A percentile compares a stretch with the other conserved stretches of the same genome.
Conservation (phyloP, 2,113 vertebrate species). For the Indri indri region DNA sequence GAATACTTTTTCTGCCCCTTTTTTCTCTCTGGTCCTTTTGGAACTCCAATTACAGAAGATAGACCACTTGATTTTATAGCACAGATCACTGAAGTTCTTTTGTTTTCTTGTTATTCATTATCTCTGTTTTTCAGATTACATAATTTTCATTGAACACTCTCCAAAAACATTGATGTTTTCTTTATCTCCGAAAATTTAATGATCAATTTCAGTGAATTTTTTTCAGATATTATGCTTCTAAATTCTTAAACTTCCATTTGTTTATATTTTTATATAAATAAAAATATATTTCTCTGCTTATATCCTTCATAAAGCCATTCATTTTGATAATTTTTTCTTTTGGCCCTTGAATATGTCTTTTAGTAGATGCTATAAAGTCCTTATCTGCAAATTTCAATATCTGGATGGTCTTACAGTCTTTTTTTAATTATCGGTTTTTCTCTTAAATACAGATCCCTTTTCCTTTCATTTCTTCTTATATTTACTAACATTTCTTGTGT, state of each 20-base stretch:
- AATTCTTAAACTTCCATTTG: background rate
- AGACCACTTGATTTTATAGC: background rate
- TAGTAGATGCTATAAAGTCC: background rate
- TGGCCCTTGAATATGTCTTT: background rate
- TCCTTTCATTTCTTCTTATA: background rate
- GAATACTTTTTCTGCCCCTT: background rate
- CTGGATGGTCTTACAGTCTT: background rate
- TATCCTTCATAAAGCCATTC: background rate
- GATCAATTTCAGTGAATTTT: background rate
- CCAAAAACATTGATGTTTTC: background rate
- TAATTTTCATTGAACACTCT: background rate
- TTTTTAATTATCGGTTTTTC: background rate
- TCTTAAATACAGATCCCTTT: background rate
- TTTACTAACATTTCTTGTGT: background rate
- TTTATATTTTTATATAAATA: background rate
- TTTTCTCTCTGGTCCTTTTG: background rate
- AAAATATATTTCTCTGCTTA: background rate
- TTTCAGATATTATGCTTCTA: background rate
- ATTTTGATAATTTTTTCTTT: background rate
- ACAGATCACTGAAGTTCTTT: background rate
- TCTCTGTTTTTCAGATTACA: background rate
- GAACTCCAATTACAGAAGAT: background rate
- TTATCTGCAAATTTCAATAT: background rate
- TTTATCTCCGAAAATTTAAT: background rate
- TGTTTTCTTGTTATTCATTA: background rate